phyloP scores from a whole-genome alignment of 2,797 vertebrate genomes.

The Margarornis squamiger region DNA sequence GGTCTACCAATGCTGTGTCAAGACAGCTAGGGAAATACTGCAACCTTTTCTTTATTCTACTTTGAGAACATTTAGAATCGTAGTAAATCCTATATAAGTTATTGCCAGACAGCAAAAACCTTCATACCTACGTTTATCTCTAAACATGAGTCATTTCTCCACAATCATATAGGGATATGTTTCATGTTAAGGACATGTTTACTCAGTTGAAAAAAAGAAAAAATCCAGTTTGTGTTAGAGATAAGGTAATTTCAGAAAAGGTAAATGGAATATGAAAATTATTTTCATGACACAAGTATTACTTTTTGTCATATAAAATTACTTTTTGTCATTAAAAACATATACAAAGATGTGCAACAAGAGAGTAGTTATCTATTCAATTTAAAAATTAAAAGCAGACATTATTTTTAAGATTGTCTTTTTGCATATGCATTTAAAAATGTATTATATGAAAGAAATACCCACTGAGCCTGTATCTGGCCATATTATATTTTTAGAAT shows the following conservation, averaged over 20 bases:
- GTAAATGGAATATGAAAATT: not conserved
- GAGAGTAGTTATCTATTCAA: not conserved
- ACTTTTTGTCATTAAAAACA: not conserved
- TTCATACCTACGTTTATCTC: not conserved
- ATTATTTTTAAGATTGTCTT: not conserved
- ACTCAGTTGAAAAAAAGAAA: not conserved
- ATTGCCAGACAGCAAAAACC: not conserved
- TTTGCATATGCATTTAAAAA: not conserved
- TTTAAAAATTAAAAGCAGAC: not conserved
- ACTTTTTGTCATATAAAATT: not conserved
- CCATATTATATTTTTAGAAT: constrained; percentile 12
- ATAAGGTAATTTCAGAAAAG: not conserved
- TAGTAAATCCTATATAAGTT: not conserved
- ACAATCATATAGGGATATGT: not conserved
- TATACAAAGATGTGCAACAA: not conserved
- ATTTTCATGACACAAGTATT: not conserved
- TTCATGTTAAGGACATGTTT: not conserved
- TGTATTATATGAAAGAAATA: not conserved
- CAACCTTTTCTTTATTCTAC: not conserved
- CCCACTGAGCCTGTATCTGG: not conserved
- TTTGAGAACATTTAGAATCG: not conserved
- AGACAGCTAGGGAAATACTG: not conserved
- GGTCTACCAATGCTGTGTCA: not conserved
- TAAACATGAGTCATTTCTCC: not conserved
- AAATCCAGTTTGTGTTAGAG: not conserved